Evolutionary conservation across 2,797 vertebrate genomes (phyloP), one percentile per base, ranked within the genome.

Genomic region (Ciconia nigra): DNA sequence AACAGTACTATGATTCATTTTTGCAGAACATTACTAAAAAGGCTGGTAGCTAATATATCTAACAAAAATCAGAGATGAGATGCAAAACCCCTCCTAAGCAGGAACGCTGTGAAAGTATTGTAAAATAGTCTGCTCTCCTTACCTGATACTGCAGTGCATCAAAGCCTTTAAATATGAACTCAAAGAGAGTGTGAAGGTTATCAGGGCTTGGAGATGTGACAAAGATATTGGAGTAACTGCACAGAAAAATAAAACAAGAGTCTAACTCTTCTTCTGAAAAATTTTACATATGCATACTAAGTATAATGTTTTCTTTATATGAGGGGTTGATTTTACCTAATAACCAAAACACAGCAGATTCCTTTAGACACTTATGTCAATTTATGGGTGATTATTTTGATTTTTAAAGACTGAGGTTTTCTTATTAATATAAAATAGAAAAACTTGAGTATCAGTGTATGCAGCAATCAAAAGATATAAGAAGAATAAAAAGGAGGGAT

Each of bases 141-240:
- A 99, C 99, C 99, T 99, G 99, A 96, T 99, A 99, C 86, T 99
- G 99, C 72, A 99, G 98, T 5, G 98, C 98, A 96, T 99, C 99
- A 86, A 99, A 99, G 65, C 99, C 99, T 98, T 99, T 99, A 97
- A 99, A 99, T 77, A 99, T 98, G 96, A 99, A 99, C 91, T 99
- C 99, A 98, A 99, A 99, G 85, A 99, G 98, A 19, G 99, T 99
- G 93, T 99, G 99, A 71, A 99, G 98, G 96, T 99, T 99, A 97
- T 99, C 99, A 1, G 99, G 99, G 95, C 99, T 99, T 13, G 99
- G 99, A 10, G 99, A 99, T 3, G 99, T 99, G 55, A 99, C 99
- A 87, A 99, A 99, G 91, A 99, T 99, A 74, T 99, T 99, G 95
- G 99, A 99, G 96, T 99, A 99, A 70, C 99, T 99, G 95, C n/a